Base-by-base conservation (phyloP, 92 coral and sea anemone species). In the Heliopora coerulea region DNA sequence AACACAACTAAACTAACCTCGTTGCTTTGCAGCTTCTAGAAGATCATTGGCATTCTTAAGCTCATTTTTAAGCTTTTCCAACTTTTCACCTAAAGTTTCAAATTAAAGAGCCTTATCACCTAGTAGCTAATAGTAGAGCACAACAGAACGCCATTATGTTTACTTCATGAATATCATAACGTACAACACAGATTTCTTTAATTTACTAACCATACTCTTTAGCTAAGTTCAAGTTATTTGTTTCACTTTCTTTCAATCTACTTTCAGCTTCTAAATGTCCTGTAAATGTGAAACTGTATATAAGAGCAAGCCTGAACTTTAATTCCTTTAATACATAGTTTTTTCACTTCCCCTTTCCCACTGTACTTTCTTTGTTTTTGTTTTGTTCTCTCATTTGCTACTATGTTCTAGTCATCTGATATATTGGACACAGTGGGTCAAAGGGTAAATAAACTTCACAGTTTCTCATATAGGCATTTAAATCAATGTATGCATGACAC, bases 21-120 rank as follows among this genome's bases (percentile, higher is more conserved):
- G 88, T 54, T 90, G 89, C 60, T 97, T 79, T 62, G 98, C 98
- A 54, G 98, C 96, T 61, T 88, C 82, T 21, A 93, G 75, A 44
- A 93, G 82, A 23, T 91, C 98, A 84, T 93, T 93, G 9, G 97
- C 96, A 79, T 88, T 85, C 56, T 88, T 88, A 69, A 93, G 69
- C 56, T 93, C 98, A 56, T 81, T 82, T 54, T 90, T 92, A 28
- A 90, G 72, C 46, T 80, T 79, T 24, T 74, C 54, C 27, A 88
- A 68, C 70, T 82, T 93, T 65, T 78, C 87, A 72, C 89, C 96
- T 91, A 75, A 75, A 60, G 27, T 31, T 42, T 7, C 8, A 14
- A 30, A 68, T 0, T 19, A 77, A 30, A 77, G 23, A 23, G 3
- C 15, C 2, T n/a, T 46, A 56, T 56, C n/a, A n/a, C n/a, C n/a